A percentile compares a stretch with the other conserved stretches of the same genome.
Conservation (phyloP, 2,888 invertebrate genomes). For the Tuberolachnus salignus region DNA sequence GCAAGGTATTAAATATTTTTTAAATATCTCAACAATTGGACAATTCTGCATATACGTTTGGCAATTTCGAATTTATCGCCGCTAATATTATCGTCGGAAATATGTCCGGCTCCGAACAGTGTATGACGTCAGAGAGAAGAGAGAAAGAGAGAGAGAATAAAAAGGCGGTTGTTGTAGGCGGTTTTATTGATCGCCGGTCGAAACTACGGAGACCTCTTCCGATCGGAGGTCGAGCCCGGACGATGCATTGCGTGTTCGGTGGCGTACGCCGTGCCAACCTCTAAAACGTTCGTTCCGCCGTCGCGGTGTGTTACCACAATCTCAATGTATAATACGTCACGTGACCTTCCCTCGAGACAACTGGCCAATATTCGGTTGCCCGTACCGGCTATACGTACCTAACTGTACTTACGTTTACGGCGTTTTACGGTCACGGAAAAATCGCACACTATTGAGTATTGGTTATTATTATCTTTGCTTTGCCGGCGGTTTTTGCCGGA, state of each 20-base stretch:
- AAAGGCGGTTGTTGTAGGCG: background rate
- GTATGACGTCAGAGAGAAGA: background rate
- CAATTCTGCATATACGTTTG: too few species aligned
- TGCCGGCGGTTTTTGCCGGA: too few species aligned
- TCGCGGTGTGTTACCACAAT: background rate
- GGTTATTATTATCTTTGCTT: too few species aligned
- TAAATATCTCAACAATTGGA: too few species aligned
- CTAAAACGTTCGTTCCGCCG: background rate
- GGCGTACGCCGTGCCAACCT: background rate
- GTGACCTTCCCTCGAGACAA: constrained; percentile 32
- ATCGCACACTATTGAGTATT: too few species aligned
- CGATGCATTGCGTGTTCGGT: constrained; percentile 40
- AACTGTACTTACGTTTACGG: background rate
- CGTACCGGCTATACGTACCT: constrained; percentile 3
- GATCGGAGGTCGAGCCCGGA: constrained; percentile 33
- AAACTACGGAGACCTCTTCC: background rate
- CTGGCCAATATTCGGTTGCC: background rate
- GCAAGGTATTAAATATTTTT: too few species aligned
- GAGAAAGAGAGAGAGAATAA: background rate
- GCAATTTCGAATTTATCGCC: too few species aligned
- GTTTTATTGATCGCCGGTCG: constrained; percentile 19
- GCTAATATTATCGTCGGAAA: too few species aligned
- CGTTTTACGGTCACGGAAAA: too few species aligned
- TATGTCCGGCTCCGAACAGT: too few species aligned
- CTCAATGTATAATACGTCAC: constrained; percentile 32